Conservation (phyloP, 2,113 vertebrate species). For the Myrmecophaga tridactyla region DNA sequence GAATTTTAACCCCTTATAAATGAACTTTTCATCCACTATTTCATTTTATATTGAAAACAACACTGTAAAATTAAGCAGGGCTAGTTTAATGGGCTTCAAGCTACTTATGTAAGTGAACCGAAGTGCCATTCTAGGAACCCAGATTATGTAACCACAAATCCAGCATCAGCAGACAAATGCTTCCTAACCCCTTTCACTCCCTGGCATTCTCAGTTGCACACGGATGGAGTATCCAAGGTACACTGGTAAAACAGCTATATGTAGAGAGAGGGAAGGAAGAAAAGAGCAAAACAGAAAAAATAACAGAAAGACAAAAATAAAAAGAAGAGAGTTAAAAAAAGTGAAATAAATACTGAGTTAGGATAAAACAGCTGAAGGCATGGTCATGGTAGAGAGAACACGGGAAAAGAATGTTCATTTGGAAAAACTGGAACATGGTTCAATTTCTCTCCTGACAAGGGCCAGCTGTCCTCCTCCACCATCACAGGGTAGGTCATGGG, state of each 20-base stretch:
- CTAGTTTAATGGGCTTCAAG: background rate
- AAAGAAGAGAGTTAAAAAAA: background rate
- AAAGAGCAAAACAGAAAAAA: slow-evolving; percentile 11
- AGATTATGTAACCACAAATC: background rate
- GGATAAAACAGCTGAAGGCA: background rate
- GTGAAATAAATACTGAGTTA: background rate
- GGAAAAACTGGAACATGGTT: background rate
- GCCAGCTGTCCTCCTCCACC: background rate
- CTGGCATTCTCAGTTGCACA: background rate
- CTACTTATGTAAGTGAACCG: background rate
- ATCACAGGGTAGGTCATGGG: background rate
- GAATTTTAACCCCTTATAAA: background rate
- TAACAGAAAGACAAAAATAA: background rate
- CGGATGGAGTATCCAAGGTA: background rate
- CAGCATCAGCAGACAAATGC: background rate
- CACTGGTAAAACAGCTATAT: background rate
- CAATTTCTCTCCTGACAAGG: background rate
- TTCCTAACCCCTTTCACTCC: background rate
- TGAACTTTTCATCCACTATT: background rate
- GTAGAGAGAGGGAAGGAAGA: slow-evolving; percentile 4
- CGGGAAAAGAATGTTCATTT: background rate
- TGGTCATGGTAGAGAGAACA: background rate
- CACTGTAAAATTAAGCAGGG: background rate
- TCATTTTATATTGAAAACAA: background rate
- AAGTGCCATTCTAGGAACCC: background rate